These are phyloP conservation scores for Macrotis lagotis DNA, from an alignment of 2,113 vertebrate species.

Conservation along the genomic window DNA sequence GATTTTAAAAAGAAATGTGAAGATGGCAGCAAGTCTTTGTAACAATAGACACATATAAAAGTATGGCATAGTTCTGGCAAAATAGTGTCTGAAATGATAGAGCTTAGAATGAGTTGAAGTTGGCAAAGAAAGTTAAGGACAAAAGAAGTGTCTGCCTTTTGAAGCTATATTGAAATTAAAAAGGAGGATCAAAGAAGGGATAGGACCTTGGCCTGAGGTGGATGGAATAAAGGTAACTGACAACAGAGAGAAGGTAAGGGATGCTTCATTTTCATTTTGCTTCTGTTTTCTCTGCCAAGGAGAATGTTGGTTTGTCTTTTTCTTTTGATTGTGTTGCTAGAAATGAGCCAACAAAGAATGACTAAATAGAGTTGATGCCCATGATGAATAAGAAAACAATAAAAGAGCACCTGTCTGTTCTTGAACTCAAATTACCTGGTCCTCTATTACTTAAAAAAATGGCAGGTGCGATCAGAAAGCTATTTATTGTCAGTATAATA, in stretches of 20 bases:
- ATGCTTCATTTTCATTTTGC: neutral
- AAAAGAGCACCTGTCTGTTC: neutral
- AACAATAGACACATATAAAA: neutral
- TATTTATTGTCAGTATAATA: neutral
- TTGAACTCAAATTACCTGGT: neutral
- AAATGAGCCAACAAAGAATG: neutral
- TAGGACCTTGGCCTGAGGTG: neutral
- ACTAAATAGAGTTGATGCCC: neutral
- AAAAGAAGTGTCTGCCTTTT: neutral
- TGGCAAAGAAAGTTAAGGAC: neutral
- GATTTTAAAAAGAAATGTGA: neutral
- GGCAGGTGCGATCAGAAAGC: neutral
- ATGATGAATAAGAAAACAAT: neutral
- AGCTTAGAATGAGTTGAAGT: neutral
- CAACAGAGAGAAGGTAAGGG: neutral
- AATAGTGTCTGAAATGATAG: neutral
- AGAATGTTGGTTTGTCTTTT: too few species aligned
- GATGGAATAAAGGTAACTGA: neutral
- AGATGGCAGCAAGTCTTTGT: neutral
- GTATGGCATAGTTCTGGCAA: neutral
- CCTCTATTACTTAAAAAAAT: neutral
- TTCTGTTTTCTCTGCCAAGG: neutral
- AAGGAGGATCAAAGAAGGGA: too few species aligned
- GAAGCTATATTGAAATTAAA: neutral
- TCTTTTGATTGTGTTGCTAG: neutral